Evolutionary conservation across 92 coral and sea anemone species (phyloP), one percentile per base, ranked within the genome.

Genomic region (Siderastrea radians): DNA sequence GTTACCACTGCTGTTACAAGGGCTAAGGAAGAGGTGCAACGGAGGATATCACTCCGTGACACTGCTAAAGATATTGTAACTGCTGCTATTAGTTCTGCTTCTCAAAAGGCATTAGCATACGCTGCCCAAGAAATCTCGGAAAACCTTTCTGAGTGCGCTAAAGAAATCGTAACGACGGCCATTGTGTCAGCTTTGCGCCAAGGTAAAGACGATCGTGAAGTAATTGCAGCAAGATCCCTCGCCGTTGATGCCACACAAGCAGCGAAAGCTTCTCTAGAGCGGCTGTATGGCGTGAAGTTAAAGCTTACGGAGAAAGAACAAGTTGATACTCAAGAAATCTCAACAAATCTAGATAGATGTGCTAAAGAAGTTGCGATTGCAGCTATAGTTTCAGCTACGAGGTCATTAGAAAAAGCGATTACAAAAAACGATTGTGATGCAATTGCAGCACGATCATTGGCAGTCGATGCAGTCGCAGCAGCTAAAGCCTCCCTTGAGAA

Each of bases 41-140:
- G 26, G 14, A 63, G 64, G 19, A 64, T 58, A 14, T 78, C 93
- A 14, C 62, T 63, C 0, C 88, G 75, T 47, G 81, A 77, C 53
- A 55, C 83, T 49, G 93, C 95, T 26, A 90, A 74, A 68, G 92
- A 84, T 49, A 57, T 86, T n/a, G 87, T 70, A 5, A 10, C 57
- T 13, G 5, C 77, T 15, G 77, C 75, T 16, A 55, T 68, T 44
- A n/a, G 14, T 12, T 14, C 47, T 44, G 86, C 86, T 68, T 49
- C 15, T 46, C 54, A 16, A 48, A 68, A 57, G n/a, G 44, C 58
- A 8, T 63, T 74, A 17, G 3, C 48, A 53, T 11, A 2, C 48
- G 83, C 57, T 5, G 75, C 84, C 17, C 76, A 68, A 45, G 87
- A 90, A 17, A 65, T 74, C 59, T 49, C 73, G 51, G 62, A 75